Evolutionary conservation across 2,888 invertebrate genomes (phyloP).

Genomic region (Andrena dorsata): DNA sequence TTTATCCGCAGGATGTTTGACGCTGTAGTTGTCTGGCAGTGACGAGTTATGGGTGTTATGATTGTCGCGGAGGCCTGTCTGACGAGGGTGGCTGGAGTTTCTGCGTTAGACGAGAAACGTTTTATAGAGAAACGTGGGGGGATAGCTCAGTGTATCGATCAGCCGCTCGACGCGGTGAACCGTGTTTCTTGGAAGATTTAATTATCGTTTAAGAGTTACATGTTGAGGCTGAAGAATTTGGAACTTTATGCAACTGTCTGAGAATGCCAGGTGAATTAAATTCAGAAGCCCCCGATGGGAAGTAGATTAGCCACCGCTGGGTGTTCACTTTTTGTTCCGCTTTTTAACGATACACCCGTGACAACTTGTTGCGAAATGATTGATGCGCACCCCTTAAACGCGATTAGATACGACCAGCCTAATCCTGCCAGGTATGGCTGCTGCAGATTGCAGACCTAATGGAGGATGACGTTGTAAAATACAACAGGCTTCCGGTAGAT

Average conservation of each 20-base stretch:
- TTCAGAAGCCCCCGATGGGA: neutral
- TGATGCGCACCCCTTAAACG: slow-evolving; percentile 24
- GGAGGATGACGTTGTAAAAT: slow-evolving; percentile 70
- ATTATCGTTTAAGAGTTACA: too few species aligned
- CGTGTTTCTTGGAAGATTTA: too few species aligned
- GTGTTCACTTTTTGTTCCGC: neutral
- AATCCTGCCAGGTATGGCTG: slow-evolving; percentile 34
- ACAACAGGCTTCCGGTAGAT: slow-evolving; percentile 62
- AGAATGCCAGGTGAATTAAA: neutral
- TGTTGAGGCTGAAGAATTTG: neutral
- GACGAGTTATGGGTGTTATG: slow-evolving; percentile 12
- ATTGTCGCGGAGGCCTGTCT: neutral
- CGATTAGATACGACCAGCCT: slow-evolving; percentile 55
- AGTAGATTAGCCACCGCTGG: neutral
- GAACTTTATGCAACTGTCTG: neutral
- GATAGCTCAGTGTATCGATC: too few species aligned
- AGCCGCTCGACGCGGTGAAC: too few species aligned
- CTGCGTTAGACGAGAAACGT: neutral
- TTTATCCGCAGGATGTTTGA: slow-evolving; percentile 7
- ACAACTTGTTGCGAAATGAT: slow-evolving; percentile 61
- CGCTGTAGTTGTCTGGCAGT: neutral
- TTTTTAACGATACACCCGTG: slow-evolving; percentile 6
- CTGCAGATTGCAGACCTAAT: slow-evolving; percentile 63
- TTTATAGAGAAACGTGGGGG: too few species aligned
- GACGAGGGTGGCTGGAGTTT: neutral